These are phyloP conservation scores for Saimiri boliviensis DNA, from an alignment of 2,113 vertebrate species.

Conservation along the genomic window DNA sequence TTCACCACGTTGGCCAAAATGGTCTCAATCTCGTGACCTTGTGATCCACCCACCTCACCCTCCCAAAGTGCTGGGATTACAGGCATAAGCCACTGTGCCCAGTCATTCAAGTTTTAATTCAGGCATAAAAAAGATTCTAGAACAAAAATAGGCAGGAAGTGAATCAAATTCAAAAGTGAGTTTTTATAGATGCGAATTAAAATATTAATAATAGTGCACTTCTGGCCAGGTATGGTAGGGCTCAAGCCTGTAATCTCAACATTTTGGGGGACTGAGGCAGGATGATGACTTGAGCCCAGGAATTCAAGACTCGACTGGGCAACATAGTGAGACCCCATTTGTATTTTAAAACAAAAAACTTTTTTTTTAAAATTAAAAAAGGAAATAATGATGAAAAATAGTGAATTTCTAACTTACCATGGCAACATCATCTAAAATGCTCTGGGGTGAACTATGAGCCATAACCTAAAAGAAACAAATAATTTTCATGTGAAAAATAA, in stretches of 20 bases:
- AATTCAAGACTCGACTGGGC: not conserved
- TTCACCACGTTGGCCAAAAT: no score
- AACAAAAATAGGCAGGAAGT: not conserved
- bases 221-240: not conserved
- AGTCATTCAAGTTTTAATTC: constrained; percentile 4
- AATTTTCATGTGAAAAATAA: constrained; percentile 53
- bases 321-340: not conserved
- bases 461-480: constrained; percentile 90
- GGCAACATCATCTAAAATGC: constrained; percentile 98
- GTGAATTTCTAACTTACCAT: constrained; percentile 91
- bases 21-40: no score
- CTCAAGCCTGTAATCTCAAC: not conserved
- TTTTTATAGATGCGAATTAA: not conserved
- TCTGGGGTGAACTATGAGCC: constrained; percentile 98
- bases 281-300: not conserved
- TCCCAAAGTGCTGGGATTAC: no score
- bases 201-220: not conserved
- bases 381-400: not conserved
- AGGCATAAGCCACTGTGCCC: no score
- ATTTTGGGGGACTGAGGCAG: not conserved
- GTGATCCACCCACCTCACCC: no score
- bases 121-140: not conserved
- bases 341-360: not conserved
- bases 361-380: not conserved
- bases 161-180: not conserved